Conservation (phyloP, 1,140 invertebrate genomes). For the Maconellicoccus hirsutus region DNA sequence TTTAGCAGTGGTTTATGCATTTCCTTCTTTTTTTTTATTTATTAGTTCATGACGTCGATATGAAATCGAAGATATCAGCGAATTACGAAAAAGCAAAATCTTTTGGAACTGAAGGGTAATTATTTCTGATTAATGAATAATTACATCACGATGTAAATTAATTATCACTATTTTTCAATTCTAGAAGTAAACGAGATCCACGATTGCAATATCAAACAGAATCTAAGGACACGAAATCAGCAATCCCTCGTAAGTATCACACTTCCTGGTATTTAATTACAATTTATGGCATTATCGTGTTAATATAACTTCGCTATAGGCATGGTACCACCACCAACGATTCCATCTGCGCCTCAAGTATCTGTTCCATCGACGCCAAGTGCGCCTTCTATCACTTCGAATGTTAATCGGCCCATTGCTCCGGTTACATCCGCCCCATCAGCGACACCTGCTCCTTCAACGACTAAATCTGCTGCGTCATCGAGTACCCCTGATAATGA, state of each 20-base stretch:
- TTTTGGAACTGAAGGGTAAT: background rate
- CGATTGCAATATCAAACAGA: background rate
- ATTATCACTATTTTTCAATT: background rate
- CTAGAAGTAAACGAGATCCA: conserved; percentile 12
- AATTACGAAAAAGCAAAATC: background rate
- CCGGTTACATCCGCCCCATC: background rate
- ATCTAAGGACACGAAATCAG: background rate
- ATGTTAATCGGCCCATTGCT: background rate
- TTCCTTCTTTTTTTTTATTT: background rate
- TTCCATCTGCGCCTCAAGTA: background rate
- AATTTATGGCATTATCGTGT: no score
- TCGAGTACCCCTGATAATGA: conserved; percentile 36
- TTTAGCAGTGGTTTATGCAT: background rate
- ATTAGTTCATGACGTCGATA: background rate
- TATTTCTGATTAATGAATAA: background rate
- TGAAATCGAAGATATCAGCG: background rate
- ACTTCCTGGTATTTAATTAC: no score
- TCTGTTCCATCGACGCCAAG: background rate
- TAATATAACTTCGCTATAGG: no score
- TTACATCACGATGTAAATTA: background rate
- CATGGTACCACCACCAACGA: background rate
- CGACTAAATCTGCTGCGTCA: background rate
- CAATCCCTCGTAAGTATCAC: background rate
- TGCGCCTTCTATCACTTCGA: background rate
- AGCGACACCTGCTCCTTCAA: background rate